Conservation (phyloP, 2,113 vertebrate genomes). For the Stictonetta naevosa region DNA sequence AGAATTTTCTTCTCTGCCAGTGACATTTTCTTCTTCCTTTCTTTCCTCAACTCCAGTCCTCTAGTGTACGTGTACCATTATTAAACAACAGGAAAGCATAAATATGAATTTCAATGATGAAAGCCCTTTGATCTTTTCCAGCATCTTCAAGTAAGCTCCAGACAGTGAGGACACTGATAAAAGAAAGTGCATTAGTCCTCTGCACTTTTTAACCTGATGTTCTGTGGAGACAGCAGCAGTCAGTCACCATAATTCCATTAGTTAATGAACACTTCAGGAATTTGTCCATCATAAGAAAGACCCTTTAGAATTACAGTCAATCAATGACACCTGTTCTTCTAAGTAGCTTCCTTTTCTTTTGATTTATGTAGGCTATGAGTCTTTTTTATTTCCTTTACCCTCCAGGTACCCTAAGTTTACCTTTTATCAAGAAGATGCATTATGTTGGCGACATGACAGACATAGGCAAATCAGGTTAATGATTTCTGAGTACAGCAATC, state of each 20-base stretch:
- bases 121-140: constrained; percentile 1
- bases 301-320: constrained; percentile 68
- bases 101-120: constrained; percentile 33
- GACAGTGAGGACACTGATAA: background rate
- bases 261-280: constrained; percentile 74
- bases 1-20: background rate
- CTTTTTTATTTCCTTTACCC: constrained; percentile 43
- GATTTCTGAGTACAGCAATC: background rate
- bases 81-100: background rate
- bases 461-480: background rate
- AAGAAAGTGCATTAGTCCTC: constrained; percentile 1
- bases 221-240: constrained; percentile 19
- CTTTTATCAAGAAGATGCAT: constrained; percentile 29
- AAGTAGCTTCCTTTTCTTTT: constrained; percentile 45
- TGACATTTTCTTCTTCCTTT: background rate
- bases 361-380: constrained; percentile 34
- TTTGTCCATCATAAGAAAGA: constrained; percentile 58
- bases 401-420: constrained; percentile 32
- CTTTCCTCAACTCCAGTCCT: background rate
- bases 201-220: constrained; percentile 61
- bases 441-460: background rate
- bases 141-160: background rate
- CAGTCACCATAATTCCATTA: constrained; percentile 68
- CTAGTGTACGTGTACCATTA: background rate
- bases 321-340: constrained; percentile 60